Conservation (phyloP, 1,140 invertebrate genomes). For the Neodiprion fabricii region DNA sequence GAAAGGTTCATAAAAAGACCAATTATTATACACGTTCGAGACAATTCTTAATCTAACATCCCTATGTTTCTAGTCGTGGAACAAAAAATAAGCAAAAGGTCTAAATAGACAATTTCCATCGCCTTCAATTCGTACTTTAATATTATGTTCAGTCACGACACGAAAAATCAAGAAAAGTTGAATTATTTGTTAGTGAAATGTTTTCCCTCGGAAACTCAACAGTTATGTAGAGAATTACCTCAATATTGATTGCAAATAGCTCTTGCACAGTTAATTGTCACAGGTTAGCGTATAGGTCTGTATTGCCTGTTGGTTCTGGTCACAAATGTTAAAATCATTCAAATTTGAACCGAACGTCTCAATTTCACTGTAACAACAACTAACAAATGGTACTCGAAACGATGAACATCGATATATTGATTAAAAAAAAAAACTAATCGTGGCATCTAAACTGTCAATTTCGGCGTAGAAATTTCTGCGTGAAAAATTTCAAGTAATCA, state of each 20-base stretch:
- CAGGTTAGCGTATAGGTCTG: not conserved
- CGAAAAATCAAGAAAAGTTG: not conserved
- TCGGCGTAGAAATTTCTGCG: not conserved
- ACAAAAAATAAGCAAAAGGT: constrained; percentile 20
- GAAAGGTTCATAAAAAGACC: constrained; percentile 14
- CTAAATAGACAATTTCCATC: constrained; percentile 22
- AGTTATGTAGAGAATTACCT: not conserved
- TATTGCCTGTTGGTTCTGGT: not conserved
- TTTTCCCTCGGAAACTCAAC: not conserved
- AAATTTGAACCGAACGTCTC: not conserved
- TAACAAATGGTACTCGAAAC: not conserved
- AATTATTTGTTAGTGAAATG: not conserved
- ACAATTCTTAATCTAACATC: constrained; percentile 18
- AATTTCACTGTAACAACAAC: constrained; percentile 3
- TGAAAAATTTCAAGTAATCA: not conserved
- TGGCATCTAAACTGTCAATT: not conserved
- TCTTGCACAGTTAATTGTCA: not conserved
- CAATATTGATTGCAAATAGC: not conserved
- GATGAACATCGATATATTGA: not conserved
- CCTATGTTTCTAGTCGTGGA: constrained; percentile 16
- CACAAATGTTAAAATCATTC: not conserved
- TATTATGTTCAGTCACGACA: not conserved
- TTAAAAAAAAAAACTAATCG: not conserved
- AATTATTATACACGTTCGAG: constrained; percentile 12
- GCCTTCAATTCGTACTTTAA: not conserved